Percentiles rank a stretch among this genome's conserved stretches.
Conservation (phyloP, 2,113 vertebrate genomes). For the Poecilia latipinna region DNA sequence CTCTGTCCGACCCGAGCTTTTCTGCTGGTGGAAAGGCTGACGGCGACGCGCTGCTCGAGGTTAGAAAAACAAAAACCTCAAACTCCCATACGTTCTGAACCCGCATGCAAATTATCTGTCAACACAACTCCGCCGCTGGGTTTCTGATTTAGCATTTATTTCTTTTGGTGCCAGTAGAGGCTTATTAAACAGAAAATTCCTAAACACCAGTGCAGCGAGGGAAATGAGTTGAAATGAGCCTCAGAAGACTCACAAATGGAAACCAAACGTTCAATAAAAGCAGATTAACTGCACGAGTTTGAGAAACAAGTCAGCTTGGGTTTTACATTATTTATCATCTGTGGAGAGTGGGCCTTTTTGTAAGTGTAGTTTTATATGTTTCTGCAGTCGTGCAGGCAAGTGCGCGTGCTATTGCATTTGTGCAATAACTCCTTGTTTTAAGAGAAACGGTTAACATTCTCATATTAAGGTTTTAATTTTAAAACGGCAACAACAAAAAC, state of each 20-base stretch:
- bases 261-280: neutral
- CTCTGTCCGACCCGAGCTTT: constrained; percentile 38
- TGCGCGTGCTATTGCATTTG: neutral
- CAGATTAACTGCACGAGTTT: neutral
- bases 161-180: neutral
- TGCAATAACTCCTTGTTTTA: neutral
- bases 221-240: neutral
- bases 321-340: too few species aligned
- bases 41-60: constrained; percentile 75
- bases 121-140: neutral
- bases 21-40: constrained; percentile 9
- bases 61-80: constrained; percentile 46
- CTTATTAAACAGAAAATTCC: neutral
- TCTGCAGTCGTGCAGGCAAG: neutral
- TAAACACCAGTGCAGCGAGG: neutral
- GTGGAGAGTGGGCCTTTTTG: too few species aligned
- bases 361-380: neutral
- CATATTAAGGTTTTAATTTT: neutral
- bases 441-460: neutral
- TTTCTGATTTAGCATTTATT: neutral
- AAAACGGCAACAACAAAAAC: neutral
- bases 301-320: neutral
- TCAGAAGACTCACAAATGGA: neutral
- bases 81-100: constrained; percentile 4
- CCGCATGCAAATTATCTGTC: neutral